Conservation (phyloP, 2,888 invertebrate genomes). For the Zygaena filipendulae region DNA sequence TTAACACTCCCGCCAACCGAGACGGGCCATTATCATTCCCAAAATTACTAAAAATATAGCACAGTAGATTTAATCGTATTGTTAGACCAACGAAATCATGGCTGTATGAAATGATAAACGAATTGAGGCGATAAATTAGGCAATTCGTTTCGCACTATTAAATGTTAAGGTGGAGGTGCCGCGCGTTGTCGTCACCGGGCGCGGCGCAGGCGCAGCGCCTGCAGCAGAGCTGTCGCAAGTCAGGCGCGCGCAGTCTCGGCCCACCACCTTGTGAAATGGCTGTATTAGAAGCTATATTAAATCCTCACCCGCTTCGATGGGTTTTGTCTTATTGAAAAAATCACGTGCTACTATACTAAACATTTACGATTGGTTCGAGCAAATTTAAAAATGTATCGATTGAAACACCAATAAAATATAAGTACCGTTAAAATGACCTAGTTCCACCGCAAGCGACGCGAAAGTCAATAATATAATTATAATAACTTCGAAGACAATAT, state of each 20-base stretch:
- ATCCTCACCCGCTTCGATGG: conserved; percentile 46
- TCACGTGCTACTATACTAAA: conserved; percentile 29
- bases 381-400: too few species aligned
- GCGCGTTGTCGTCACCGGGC: conserved; percentile 27
- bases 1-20: too few species aligned
- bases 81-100: conserved; percentile 28
- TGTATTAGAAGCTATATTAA: conserved; percentile 63
- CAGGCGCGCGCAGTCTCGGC: conserved; percentile 40
- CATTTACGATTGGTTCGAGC: too few species aligned
- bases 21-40: too few species aligned
- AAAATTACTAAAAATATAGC: too few species aligned
- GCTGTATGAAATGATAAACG: conserved; percentile 34
- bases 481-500: too few species aligned
- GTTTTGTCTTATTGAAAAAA: conserved; percentile 53
- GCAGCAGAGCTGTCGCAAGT: conserved; percentile 40
- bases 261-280: conserved; percentile 63
- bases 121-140: conserved; percentile 47
- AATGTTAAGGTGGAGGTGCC: conserved; percentile 26
- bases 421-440: not conserved
- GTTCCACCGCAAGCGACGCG: not conserved
- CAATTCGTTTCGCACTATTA: conserved; percentile 47
- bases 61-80: too few species aligned
- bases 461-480: not conserved
- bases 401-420: too few species aligned
- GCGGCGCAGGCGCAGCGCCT: conserved; percentile 13